phyloP scores from a whole-genome alignment of 2,113 vertebrate genomes.

The Neolamprologus hecqui region DNA sequence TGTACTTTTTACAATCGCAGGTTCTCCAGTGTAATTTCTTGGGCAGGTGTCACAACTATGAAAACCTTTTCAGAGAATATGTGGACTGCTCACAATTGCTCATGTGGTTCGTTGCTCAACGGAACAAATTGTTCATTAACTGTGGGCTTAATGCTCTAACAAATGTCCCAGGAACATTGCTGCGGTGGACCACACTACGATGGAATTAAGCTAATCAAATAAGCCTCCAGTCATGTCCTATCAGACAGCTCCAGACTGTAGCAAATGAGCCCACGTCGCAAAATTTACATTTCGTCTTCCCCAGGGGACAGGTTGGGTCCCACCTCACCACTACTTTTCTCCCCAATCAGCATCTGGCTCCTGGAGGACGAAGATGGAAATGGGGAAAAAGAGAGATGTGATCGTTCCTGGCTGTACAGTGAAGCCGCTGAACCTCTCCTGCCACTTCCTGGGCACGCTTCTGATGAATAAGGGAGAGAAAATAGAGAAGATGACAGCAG shows the following conservation, averaged over 20 bases:
- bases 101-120: constrained; percentile 49
- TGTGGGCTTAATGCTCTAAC: constrained; percentile 50
- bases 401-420: neutral
- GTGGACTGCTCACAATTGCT: constrained; percentile 9
- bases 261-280: constrained; percentile 59
- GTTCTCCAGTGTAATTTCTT: constrained; percentile 18
- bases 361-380: constrained; percentile 13
- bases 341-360: constrained; percentile 45
- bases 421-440: constrained; percentile 24
- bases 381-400: constrained; percentile 2
- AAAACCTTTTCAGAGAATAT: constrained; percentile 7
- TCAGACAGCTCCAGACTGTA: constrained; percentile 69
- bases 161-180: constrained; percentile 54
- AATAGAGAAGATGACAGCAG: constrained; percentile 60
- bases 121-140: constrained; percentile 69
- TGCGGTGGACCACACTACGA: constrained; percentile 57
- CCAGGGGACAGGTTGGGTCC: constrained; percentile 48
- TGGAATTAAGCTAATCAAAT: constrained; percentile 74
- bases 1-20: constrained; percentile 5
- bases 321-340: constrained; percentile 16
- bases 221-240: constrained; percentile 70
- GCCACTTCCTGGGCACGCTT: constrained; percentile 26
- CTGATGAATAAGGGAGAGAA: constrained; percentile 43
- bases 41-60: constrained; percentile 16
- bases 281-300: constrained; percentile 68